phyloP scores from a whole-genome alignment of 1,140 invertebrate species.

The Megathymus violae region DNA sequence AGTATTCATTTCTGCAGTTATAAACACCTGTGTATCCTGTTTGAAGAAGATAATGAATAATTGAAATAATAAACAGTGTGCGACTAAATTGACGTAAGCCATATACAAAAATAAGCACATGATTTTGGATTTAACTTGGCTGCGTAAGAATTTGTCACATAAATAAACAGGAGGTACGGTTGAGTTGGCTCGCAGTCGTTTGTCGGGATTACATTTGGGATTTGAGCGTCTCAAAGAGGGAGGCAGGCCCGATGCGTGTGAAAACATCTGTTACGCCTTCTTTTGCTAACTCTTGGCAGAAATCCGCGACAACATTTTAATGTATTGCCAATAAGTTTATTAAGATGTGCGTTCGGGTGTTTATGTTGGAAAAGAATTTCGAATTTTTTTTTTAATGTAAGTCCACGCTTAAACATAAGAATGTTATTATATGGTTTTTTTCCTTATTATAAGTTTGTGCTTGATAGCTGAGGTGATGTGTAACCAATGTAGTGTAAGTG shows the following conservation, averaged over 20 bases:
- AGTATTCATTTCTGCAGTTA: too few species aligned
- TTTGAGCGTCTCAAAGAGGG: conserved; percentile 60
- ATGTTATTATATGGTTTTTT: background rate
- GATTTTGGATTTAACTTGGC: conserved; percentile 72
- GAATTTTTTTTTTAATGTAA: conserved; percentile 8
- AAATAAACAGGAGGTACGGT: conserved; percentile 79
- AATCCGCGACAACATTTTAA: conserved; percentile 58
- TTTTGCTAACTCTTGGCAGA: conserved; percentile 57
- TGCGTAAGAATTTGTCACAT: conserved; percentile 80
- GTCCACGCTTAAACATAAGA: conserved; percentile 10
- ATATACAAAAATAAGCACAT: conserved; percentile 64
- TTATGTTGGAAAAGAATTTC: background rate
- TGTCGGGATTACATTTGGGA: conserved; percentile 78
- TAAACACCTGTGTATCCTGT: too few species aligned
- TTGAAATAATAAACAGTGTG: conserved; percentile 34
- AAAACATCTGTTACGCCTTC: conserved; percentile 80
- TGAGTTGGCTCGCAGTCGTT: conserved; percentile 76
- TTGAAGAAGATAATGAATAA: too few species aligned
- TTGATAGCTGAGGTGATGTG: too few species aligned
- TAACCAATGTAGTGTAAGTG: too few species aligned
- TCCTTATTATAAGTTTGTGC: too few species aligned
- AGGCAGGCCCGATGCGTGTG: conserved; percentile 63
- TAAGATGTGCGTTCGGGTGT: background rate
- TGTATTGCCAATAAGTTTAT: conserved; percentile 43
- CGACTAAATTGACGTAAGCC: conserved; percentile 35